phyloP scores from a whole-genome alignment of 2,797 vertebrate genomes.

The Gila robusta region DNA sequence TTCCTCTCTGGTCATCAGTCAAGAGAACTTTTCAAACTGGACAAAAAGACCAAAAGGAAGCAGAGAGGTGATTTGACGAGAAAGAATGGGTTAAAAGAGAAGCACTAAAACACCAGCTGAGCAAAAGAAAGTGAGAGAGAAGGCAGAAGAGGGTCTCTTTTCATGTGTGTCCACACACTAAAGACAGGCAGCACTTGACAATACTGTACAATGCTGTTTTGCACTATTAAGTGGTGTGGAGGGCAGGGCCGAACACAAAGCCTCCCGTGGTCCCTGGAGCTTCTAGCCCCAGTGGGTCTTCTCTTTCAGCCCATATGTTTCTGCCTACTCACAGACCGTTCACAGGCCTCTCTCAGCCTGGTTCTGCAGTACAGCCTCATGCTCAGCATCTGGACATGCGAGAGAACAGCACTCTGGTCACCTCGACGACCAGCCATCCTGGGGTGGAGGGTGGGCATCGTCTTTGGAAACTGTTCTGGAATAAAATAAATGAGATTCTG shows the following conservation, averaged over 20 bases:
- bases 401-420: slow-evolving; percentile 69
- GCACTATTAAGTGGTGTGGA: slow-evolving; percentile 81
- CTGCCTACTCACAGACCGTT: slow-evolving; percentile 60
- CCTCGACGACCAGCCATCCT: slow-evolving; percentile 67
- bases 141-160: slow-evolving; percentile 75
- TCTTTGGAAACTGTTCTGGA: background rate
- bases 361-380: slow-evolving; percentile 72
- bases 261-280: slow-evolving; percentile 64
- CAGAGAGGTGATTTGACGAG: slow-evolving; percentile 71
- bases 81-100: slow-evolving; percentile 76
- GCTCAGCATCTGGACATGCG: slow-evolving; percentile 86
- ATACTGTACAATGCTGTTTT: slow-evolving; percentile 87
- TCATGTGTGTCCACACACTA: slow-evolving; percentile 71
- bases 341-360: slow-evolving; percentile 69
- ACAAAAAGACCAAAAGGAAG: slow-evolving; percentile 69
- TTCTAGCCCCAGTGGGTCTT: slow-evolving; percentile 70
- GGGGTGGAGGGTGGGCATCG: no score
- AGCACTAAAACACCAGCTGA: slow-evolving; percentile 84
- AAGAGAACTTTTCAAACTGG: slow-evolving; percentile 75
- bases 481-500: background rate
- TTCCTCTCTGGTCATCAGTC: slow-evolving; percentile 83
- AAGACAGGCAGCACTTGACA: slow-evolving; percentile 82
- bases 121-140: slow-evolving; percentile 73
- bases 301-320: slow-evolving; percentile 84
- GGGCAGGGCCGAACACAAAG: slow-evolving; percentile 76